phyloP scores from a whole-genome alignment of 2,113 vertebrate species.

The Nesogale talazaci region DNA sequence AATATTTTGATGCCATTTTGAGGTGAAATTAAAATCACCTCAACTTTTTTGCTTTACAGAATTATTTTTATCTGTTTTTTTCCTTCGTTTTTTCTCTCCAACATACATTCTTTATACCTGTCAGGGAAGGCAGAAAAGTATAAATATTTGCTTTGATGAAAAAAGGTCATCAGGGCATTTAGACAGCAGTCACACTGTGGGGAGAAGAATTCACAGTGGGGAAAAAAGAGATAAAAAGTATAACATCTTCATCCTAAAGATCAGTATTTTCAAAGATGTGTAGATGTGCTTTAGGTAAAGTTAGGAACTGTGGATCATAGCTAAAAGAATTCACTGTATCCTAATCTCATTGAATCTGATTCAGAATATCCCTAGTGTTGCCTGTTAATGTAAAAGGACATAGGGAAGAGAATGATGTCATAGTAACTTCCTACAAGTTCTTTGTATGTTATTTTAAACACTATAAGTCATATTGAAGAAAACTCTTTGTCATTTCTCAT shows the following conservation, averaged over 20 bases:
- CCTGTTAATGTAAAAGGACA: background rate
- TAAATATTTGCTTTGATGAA: background rate
- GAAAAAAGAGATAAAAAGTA: background rate
- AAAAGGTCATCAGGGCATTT: background rate
- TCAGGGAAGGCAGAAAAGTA: background rate
- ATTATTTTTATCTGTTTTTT: background rate
- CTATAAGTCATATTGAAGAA: background rate
- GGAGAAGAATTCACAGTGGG: background rate
- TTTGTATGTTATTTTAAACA: background rate
- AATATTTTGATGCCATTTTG: slow-evolving; percentile 1
- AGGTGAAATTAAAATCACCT: background rate
- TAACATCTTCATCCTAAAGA: background rate
- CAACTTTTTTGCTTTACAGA: background rate
- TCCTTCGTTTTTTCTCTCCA: background rate
- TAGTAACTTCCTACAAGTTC: background rate
- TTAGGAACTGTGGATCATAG: background rate
- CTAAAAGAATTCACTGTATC: background rate
- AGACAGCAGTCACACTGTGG: background rate
- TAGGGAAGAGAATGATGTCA: background rate
- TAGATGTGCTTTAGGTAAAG: background rate
- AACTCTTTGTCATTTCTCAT: background rate
- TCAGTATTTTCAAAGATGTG: background rate
- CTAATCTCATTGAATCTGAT: background rate
- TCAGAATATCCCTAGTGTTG: background rate
- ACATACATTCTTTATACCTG: background rate